phyloP scores from a whole-genome alignment of 1,140 invertebrate genomes.

The Temnothorax longispinosus region DNA sequence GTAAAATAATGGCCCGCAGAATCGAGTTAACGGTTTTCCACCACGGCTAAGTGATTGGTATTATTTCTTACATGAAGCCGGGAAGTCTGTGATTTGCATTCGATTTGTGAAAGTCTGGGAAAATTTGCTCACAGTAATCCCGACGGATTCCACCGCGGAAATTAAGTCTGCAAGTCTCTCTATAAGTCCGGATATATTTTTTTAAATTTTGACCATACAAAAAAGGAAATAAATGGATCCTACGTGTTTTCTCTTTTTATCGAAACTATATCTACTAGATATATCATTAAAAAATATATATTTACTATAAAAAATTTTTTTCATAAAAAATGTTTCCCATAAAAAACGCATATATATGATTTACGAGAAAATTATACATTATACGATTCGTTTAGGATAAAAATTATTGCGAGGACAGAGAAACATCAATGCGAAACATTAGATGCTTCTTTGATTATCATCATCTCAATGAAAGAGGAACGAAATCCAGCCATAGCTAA shows the following conservation, averaged over 20 bases:
- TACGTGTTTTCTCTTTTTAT: no score
- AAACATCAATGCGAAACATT: not conserved
- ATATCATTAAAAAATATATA: no score
- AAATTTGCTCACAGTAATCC: conserved; percentile 40
- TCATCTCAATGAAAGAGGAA: conserved; percentile 25
- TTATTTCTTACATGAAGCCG: conserved; percentile 50
- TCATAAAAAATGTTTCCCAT: no score
- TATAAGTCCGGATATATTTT: not conserved
- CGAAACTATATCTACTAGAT: not conserved
- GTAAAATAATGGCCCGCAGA: conserved; percentile 44
- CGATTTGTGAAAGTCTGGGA: conserved; percentile 52
- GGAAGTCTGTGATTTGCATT: conserved; percentile 52
- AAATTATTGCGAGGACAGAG: not conserved
- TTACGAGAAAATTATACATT: not conserved
- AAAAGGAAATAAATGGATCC: not conserved
- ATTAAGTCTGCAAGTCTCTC: conserved; percentile 41
- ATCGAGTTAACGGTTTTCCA: conserved; percentile 13
- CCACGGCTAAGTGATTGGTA: not conserved
- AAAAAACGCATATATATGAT: not conserved
- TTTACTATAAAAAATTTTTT: not conserved
- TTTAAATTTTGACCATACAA: not conserved
- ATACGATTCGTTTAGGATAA: not conserved
- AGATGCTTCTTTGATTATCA: not conserved
- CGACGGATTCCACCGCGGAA: conserved; percentile 24
- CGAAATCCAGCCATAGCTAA: conserved; percentile 37